A percentile compares a stretch with the other conserved stretches of the same genome.
Conservation (phyloP, 2,888 invertebrate genomes). For the Arenicola marina region DNA sequence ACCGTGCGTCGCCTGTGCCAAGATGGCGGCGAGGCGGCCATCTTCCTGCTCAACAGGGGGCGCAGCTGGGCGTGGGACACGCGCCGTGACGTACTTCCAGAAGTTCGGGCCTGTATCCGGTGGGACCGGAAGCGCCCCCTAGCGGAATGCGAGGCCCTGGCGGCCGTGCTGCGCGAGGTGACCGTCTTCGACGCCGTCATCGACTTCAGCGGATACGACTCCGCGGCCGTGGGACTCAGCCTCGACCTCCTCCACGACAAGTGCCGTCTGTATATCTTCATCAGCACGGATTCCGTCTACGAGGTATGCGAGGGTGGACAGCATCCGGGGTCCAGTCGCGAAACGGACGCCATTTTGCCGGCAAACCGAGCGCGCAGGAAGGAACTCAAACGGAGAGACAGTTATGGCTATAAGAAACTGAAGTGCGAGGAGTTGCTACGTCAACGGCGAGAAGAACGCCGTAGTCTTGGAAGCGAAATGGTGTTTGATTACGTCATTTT, state of each 20-base stretch:
- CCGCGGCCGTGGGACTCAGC: slow-evolving; percentile 51
- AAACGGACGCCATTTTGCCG: slow-evolving; percentile 60
- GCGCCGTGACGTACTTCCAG: slow-evolving; percentile 37
- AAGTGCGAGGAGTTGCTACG: slow-evolving; percentile 57
- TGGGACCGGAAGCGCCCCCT: slow-evolving; percentile 52
- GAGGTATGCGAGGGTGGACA: slow-evolving; percentile 58
- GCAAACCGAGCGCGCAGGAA: slow-evolving; percentile 38
- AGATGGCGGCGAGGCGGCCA: slow-evolving; percentile 42
- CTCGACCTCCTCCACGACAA: slow-evolving; percentile 51
- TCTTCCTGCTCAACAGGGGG: slow-evolving; percentile 59
- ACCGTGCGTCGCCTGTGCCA: slow-evolving; percentile 49
- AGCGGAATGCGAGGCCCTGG: slow-evolving; percentile 42
- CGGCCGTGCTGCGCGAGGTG: slow-evolving; percentile 28
- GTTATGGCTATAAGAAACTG: slow-evolving; percentile 62
- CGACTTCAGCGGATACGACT: slow-evolving; percentile 62
- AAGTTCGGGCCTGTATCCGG: slow-evolving; percentile 42
- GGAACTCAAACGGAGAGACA: slow-evolving; percentile 48
- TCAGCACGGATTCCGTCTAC: slow-evolving; percentile 63
- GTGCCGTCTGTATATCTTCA: slow-evolving; percentile 59
- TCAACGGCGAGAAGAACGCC: slow-evolving; percentile 9
- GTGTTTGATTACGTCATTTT: slow-evolving; percentile 55
- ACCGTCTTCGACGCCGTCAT: slow-evolving; percentile 57
- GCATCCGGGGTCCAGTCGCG: slow-evolving; percentile 37
- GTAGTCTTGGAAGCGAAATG: slow-evolving; percentile 8
- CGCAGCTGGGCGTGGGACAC: slow-evolving; percentile 62